Conservation (phyloP, 2,888 invertebrate genomes). For the Zonitis immaculata region DNA sequence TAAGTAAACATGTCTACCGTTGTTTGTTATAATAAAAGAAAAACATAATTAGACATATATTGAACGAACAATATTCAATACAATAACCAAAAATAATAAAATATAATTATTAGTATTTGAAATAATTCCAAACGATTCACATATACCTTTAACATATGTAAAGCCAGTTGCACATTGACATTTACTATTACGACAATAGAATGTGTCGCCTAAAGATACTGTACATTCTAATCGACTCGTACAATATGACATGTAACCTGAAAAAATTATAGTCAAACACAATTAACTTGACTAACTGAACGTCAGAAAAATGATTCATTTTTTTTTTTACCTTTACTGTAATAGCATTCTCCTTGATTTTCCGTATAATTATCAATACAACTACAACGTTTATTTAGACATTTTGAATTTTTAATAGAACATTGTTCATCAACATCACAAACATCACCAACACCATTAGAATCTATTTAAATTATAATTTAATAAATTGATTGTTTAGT, state of each 20-base stretch:
- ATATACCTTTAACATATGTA: slow-evolving; percentile 19
- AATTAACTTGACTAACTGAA: too few species aligned
- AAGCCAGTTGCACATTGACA: slow-evolving; percentile 30
- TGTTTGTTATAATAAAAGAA: slow-evolving; percentile 22
- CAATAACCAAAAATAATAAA: background rate
- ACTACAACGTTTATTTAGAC: slow-evolving; percentile 13
- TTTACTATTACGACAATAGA: slow-evolving; percentile 30
- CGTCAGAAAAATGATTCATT: too few species aligned
- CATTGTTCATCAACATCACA: slow-evolving; percentile 29
- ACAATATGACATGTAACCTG: slow-evolving; percentile 29
- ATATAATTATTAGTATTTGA: slow-evolving; percentile 4
- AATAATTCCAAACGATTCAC: slow-evolving; percentile 7
- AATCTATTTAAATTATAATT: slow-evolving; percentile 19
- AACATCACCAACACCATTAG: slow-evolving; percentile 16
- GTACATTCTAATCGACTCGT: slow-evolving; percentile 27
- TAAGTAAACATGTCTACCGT: slow-evolving; percentile 21
- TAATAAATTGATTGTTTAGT: slow-evolving; percentile 1
- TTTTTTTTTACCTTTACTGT: slow-evolving; percentile 21
- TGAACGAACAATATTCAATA: slow-evolving; percentile 5
- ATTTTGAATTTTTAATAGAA: slow-evolving; percentile 17
- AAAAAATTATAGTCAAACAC: slow-evolving; percentile 9
- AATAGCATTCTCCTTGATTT: slow-evolving; percentile 13
- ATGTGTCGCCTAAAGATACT: slow-evolving; percentile 23
- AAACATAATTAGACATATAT: slow-evolving; percentile 14
- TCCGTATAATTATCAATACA: slow-evolving; percentile 16